A percentile compares a stretch with the other conserved stretches of the same genome.
Conservation (phyloP, 2,113 vertebrate species). For the Gobius niger region DNA sequence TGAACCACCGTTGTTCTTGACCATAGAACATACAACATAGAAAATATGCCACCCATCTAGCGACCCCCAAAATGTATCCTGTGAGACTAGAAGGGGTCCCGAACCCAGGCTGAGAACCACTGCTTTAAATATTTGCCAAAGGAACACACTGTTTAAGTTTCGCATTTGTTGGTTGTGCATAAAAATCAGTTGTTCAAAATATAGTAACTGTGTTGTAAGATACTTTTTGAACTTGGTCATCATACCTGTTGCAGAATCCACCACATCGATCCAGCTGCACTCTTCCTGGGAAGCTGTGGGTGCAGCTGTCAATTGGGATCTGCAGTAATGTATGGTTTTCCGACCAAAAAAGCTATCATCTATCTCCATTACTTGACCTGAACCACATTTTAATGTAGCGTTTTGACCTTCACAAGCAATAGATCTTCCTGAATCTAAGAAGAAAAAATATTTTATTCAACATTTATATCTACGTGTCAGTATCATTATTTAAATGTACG, state of each 20-base stretch:
- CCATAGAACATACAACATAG: too few relatives aligned
- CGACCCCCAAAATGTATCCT: too few relatives aligned
- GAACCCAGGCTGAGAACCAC: too few relatives aligned
- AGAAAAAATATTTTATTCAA: not conserved
- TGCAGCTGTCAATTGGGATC: conserved; percentile 24
- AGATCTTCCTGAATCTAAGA: conserved; percentile 78
- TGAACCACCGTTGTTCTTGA: too few relatives aligned
- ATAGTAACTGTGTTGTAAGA: not conserved
- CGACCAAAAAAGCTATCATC: conserved; percentile 85
- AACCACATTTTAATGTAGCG: conserved; percentile 85
- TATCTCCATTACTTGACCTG: conserved; percentile 86
- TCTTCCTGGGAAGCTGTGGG: conserved; percentile 65
- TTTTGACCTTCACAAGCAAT: conserved; percentile 84
- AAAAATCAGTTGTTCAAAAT: not conserved
- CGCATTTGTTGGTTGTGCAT: not conserved
- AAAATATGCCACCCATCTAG: too few relatives aligned
- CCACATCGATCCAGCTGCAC: conserved; percentile 85
- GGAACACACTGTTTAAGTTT: not conserved
- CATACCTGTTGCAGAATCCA: conserved; percentile 85
- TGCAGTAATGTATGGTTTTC: conserved; percentile 85
- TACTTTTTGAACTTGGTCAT: not conserved
- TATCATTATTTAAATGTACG: not conserved
- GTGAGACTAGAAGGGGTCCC: too few relatives aligned
- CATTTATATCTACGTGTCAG: not conserved
- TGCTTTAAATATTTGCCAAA: not conserved